These are phyloP conservation scores for Hylaea fasciaria DNA, from an alignment of 2,888 invertebrate genomes.

Conservation along the genomic window DNA sequence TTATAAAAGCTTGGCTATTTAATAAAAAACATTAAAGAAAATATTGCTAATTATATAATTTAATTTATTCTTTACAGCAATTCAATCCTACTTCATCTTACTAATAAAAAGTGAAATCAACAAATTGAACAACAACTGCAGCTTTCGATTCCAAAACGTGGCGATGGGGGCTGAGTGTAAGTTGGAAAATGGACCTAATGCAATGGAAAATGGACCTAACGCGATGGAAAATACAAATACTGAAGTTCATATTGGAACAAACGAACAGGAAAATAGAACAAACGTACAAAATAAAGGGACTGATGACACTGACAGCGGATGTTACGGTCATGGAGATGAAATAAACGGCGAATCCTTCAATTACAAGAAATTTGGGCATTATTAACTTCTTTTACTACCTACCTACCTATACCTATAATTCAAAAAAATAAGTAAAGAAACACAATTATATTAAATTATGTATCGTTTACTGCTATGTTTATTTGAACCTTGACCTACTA, in stretches of 20 bases:
- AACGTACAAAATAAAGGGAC: too few relatives aligned
- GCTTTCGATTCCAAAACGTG: conserved; percentile 26
- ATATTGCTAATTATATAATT: too few relatives aligned
- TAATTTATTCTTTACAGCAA: conserved; percentile 13
- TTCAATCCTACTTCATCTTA: conserved; percentile 24
- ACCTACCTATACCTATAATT: too few relatives aligned
- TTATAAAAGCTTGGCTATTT: too few relatives aligned
- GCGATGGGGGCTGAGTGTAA: conserved; percentile 12
- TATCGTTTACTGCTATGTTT: too few relatives aligned
- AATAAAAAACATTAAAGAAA: too few relatives aligned
- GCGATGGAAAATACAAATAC: not conserved
- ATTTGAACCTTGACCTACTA: too few relatives aligned
- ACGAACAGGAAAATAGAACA: too few relatives aligned
- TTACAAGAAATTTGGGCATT: not conserved
- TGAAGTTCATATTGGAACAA: not conserved
- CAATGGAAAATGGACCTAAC: not conserved
- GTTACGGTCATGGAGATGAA: not conserved
- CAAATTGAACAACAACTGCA: conserved; percentile 14
- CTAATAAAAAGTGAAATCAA: conserved; percentile 26
- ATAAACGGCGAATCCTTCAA: not conserved
- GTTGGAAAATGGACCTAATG: conserved; percentile 7
- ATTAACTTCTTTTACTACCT: not conserved
- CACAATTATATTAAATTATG: too few relatives aligned
- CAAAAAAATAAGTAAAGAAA: too few relatives aligned
- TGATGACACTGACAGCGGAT: not conserved